These are phyloP conservation scores for Ariolimax columbianus DNA, from an alignment of 2,888 invertebrate species.

Conservation along the genomic window DNA sequence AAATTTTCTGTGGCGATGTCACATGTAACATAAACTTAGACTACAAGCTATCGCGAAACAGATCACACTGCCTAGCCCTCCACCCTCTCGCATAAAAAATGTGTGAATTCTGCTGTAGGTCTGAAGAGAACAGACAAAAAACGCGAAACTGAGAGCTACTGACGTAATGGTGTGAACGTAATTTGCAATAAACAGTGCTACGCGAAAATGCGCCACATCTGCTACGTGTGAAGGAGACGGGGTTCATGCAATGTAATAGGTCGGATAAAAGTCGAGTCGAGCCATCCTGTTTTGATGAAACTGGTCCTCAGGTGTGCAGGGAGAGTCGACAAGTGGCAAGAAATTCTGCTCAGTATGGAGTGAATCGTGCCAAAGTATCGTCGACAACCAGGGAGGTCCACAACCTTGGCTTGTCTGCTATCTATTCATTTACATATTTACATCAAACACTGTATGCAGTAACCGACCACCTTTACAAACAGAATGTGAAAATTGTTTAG, in stretches of 20 bases:
- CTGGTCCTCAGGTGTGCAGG: constrained; percentile 14
- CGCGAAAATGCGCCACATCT: constrained; percentile 13
- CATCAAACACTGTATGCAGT: neutral
- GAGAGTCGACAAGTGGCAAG: neutral
- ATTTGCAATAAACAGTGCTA: constrained; percentile 29
- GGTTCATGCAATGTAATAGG: constrained; percentile 17
- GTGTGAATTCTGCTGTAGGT: constrained; percentile 35
- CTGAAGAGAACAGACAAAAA: constrained; percentile 29
- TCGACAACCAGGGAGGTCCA: constrained; percentile 7
- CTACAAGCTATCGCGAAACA: neutral
- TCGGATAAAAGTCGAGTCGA: neutral
- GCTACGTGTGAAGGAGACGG: constrained; percentile 10
- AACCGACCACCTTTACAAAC: constrained; percentile 12
- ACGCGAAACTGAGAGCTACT: constrained; percentile 1
- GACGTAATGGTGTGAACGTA: constrained; percentile 29
- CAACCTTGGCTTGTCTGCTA: neutral
- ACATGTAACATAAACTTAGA: neutral
- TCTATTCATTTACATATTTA: constrained; percentile 24
- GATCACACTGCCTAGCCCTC: neutral
- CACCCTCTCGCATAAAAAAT: neutral
- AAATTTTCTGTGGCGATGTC: neutral
- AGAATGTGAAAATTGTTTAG: neutral
- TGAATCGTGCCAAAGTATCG: constrained; percentile 24
- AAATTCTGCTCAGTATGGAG: neutral
- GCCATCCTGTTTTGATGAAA: neutral